A percentile compares a stretch with the other conserved stretches of the same genome.
phyloP scores from a whole-genome alignment of 2,113 vertebrate species.

The Falco punctatus region DNA sequence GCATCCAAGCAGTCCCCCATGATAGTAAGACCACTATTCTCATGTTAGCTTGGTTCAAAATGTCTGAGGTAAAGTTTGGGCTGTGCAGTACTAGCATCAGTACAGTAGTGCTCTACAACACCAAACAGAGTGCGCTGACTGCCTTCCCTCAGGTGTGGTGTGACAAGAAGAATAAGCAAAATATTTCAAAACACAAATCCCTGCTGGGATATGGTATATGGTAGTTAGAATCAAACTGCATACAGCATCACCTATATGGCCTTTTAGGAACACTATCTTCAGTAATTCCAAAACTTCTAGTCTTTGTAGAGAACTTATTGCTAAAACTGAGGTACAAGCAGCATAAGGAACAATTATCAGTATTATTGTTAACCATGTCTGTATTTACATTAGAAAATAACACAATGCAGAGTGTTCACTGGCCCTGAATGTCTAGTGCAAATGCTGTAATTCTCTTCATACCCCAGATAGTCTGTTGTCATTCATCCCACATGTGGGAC shows the following conservation, averaged over 20 bases:
- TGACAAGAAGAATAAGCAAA: neutral
- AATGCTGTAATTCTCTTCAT: neutral
- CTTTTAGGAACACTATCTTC: neutral
- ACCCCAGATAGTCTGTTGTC: neutral
- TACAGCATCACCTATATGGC: neutral
- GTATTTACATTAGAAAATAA: neutral
- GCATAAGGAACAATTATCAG: neutral
- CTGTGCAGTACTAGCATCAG: neutral
- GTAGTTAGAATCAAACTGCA: neutral
- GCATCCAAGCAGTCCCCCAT: accelerated
- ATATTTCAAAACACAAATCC: neutral
- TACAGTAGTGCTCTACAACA: neutral
- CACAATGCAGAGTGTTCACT: neutral
- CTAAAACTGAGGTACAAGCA: neutral
- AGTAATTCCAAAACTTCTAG: neutral
- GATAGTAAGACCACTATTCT: neutral
- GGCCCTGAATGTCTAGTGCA: neutral
- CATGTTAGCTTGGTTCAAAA: neutral
- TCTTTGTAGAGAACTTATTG: neutral
- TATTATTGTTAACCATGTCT: neutral
- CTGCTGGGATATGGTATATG: accelerated
- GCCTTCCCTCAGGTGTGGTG: neutral
- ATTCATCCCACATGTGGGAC: neutral
- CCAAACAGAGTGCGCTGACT: neutral
- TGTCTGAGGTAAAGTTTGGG: neutral